Conservation (phyloP, 2,113 vertebrate genomes). For the Oenanthe oenanthe region DNA sequence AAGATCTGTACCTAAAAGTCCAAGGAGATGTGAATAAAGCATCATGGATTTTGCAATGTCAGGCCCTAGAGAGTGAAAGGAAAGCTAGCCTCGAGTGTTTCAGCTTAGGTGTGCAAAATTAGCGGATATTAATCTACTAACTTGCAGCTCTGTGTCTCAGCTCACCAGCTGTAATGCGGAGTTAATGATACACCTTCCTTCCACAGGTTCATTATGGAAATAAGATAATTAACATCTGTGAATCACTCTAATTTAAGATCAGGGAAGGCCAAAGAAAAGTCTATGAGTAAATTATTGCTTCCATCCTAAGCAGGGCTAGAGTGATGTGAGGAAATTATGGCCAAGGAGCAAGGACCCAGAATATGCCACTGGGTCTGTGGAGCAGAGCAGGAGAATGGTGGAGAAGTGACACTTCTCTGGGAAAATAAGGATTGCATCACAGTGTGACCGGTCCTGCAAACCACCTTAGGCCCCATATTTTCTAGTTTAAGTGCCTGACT, state of each 20-base stretch:
- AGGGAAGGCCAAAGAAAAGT: slow-evolving; percentile 32
- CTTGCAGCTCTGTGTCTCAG: slow-evolving; percentile 6
- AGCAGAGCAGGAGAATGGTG: neutral
- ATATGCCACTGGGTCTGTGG: rapidly evolving
- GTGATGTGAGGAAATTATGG: neutral
- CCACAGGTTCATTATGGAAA: slow-evolving; percentile 47
- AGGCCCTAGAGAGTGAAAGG: neutral
- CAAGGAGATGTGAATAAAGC: neutral
- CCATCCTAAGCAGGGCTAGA: neutral
- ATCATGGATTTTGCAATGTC: neutral
- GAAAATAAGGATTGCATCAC: neutral
- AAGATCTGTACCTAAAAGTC: neutral
- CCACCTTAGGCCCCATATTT: slow-evolving; percentile 10
- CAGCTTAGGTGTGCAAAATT: slow-evolving; percentile 30
- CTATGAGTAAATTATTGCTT: slow-evolving; percentile 23
- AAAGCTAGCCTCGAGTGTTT: neutral
- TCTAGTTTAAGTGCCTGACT: neutral
- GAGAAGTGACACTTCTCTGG: neutral
- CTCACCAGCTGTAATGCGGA: neutral
- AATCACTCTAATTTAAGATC: slow-evolving; percentile 29
- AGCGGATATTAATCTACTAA: slow-evolving; percentile 21
- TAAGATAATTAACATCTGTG: slow-evolving; percentile 50
- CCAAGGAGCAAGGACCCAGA: neutral
- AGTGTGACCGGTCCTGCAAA: neutral
- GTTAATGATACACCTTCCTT: slow-evolving; percentile 44